Percentiles rank a stretch among this genome's conserved stretches.
Conservation (phyloP, 1,140 invertebrate genomes). For the Drosophila paulistorum region DNA sequence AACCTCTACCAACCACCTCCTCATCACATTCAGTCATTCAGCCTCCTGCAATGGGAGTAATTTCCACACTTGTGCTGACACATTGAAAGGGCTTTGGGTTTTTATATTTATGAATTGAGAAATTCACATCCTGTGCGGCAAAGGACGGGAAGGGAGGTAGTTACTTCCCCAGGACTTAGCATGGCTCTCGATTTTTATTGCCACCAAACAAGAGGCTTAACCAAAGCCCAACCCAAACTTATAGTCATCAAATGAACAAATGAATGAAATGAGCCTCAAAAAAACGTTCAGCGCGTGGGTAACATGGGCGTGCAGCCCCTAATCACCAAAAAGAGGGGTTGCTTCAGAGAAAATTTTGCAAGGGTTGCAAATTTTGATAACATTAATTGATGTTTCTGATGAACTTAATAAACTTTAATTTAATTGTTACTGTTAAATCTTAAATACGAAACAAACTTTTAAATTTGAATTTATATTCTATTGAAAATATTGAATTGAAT, state of each 20-base stretch:
- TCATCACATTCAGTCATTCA: not conserved
- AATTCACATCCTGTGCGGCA: constrained; percentile 67
- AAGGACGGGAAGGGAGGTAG: not conserved
- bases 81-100: constrained; percentile 77
- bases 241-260: constrained; percentile 81
- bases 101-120: constrained; percentile 77
- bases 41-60: constrained; percentile 39
- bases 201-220: constrained; percentile 81
- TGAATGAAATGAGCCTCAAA: constrained; percentile 79
- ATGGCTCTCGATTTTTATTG: constrained; percentile 79
- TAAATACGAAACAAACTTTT: too few species aligned
- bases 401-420: too few species aligned
- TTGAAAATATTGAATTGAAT: too few species aligned
- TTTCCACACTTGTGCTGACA: constrained; percentile 83
- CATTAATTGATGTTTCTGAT: too few species aligned
- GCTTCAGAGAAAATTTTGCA: not conserved
- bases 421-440: too few species aligned
- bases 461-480: too few species aligned
- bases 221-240: constrained; percentile 43
- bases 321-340: not conserved
- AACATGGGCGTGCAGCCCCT: not conserved
- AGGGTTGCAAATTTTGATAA: too few species aligned
- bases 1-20: constrained; percentile 10
- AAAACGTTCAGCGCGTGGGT: constrained; percentile 44
- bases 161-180: constrained; percentile 44